Evolutionary conservation across 35 echinoderm and acorn worm genomes (phyloP).

Genomic region (Nesometra sesokonis): DNA sequence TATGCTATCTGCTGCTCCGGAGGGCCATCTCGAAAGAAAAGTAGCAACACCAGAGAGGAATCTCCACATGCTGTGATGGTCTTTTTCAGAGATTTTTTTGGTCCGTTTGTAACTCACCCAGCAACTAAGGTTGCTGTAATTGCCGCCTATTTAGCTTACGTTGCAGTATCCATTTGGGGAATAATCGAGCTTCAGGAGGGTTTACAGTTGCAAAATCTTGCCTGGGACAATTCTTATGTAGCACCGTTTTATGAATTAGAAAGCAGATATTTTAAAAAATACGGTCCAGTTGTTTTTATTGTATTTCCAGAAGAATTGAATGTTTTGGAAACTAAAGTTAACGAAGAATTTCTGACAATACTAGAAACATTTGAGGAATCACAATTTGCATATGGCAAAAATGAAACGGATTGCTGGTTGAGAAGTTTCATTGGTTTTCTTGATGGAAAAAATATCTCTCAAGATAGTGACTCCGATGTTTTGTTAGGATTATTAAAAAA

Average conservation of each 20-base stretch:
- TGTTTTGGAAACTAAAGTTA: constrained; percentile 20
- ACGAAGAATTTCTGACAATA: constrained; percentile 36
- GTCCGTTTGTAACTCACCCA: constrained; percentile 20
- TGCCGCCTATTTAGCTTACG: constrained; percentile 11
- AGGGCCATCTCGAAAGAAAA: neutral
- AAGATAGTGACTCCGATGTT: neutral
- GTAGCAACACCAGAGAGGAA: neutral
- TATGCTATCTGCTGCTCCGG: neutral
- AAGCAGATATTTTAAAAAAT: constrained; percentile 22
- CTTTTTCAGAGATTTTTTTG: constrained; percentile 44
- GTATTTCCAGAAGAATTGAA: constrained; percentile 23
- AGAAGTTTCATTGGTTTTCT: neutral
- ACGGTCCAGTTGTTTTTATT: constrained; percentile 31
- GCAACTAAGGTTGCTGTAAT: neutral
- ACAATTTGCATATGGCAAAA: constrained; percentile 5
- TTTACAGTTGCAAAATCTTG: constrained; percentile 20
- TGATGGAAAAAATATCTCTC: neutral
- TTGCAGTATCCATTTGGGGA: constrained; percentile 26
- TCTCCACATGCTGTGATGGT: constrained; percentile 14
- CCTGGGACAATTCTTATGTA: constrained; percentile 26
- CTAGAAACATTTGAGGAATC: constrained; percentile 31
- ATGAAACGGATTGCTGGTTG: constrained; percentile 1
- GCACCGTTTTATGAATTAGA: constrained; percentile 18
- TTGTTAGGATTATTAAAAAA: constrained; percentile 3
- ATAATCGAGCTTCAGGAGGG: constrained; percentile 23